Evolutionary conservation across 2,888 invertebrate species (phyloP).

Genomic region (Ligdia adustata): DNA sequence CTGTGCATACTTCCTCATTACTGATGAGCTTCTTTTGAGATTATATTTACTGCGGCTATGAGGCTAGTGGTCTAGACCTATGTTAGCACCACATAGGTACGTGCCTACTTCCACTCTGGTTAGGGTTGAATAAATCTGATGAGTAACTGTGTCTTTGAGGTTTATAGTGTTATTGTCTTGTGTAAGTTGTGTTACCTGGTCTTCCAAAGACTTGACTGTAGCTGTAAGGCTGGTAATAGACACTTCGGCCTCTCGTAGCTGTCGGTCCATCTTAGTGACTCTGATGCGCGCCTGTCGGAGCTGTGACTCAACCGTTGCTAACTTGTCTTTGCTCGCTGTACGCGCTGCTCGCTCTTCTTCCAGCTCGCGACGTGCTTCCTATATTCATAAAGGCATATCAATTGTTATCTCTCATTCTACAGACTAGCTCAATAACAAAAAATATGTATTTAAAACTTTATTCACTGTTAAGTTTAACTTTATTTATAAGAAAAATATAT

Average conservation of each 20-base stretch:
- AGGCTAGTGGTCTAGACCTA: too few relatives aligned
- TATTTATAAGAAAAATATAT: background rate
- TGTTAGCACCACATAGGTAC: too few relatives aligned
- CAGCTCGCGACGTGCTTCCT: conserved; percentile 62
- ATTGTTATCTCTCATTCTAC: too few relatives aligned
- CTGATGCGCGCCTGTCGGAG: conserved; percentile 64
- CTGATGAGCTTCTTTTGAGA: too few relatives aligned
- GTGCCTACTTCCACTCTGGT: too few relatives aligned
- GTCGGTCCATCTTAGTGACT: conserved; percentile 72
- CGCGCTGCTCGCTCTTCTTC: conserved; percentile 65
- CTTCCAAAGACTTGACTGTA: conserved; percentile 72
- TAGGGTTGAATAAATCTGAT: too few relatives aligned
- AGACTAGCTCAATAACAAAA: too few relatives aligned
- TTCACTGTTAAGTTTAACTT: too few relatives aligned
- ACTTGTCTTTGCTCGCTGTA: conserved; percentile 57
- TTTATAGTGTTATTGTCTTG: background rate
- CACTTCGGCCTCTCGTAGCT: conserved; percentile 72
- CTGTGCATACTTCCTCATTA: too few relatives aligned
- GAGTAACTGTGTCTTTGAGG: background rate
- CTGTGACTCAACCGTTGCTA: conserved; percentile 61
- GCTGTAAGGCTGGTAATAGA: conserved; percentile 70
- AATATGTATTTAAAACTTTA: too few relatives aligned
- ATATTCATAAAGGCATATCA: too few relatives aligned
- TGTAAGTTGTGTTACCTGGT: conserved; percentile 57
- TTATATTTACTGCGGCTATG: too few relatives aligned